Evolutionary conservation across 2,888 invertebrate genomes (phyloP).

Genomic region (Anthrax anthrax): DNA sequence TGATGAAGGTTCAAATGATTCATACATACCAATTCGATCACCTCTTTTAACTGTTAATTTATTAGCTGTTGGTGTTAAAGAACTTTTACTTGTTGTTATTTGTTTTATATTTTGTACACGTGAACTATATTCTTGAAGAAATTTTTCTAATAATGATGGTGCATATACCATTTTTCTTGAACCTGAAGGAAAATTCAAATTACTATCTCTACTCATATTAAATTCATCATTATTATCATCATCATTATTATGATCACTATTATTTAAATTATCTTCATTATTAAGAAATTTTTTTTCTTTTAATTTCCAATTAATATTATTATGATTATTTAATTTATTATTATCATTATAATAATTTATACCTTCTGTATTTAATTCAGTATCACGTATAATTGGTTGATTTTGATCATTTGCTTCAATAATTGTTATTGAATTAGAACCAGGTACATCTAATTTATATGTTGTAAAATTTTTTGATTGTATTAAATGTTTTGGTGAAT

Average conservation of each 20-base stretch:
- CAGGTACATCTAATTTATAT: conserved; percentile 42
- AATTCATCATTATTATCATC: neutral
- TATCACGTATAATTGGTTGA: conserved; percentile 7
- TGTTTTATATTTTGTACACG: conserved; percentile 26
- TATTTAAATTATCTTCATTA: neutral
- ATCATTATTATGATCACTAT: neutral
- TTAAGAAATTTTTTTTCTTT: neutral
- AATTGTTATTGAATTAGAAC: conserved; percentile 42
- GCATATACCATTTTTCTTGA: conserved; percentile 15
- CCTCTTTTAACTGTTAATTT: neutral
- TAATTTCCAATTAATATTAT: neutral
- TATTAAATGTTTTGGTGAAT: conserved; percentile 24
- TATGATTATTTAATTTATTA: neutral
- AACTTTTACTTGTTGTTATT: neutral
- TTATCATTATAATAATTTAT: neutral
- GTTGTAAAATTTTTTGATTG: conserved; percentile 33
- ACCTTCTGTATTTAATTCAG: conserved; percentile 2
- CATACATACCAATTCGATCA: neutral
- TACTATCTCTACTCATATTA: neutral
- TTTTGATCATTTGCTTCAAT: conserved; percentile 37
- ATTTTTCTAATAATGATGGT: conserved; percentile 46
- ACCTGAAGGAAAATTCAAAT: conserved; percentile 1
- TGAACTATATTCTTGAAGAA: conserved; percentile 44
- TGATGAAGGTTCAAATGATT: neutral
- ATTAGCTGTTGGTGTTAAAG: neutral